Evolutionary conservation across 2,797 vertebrate genomes (phyloP), one percentile per base, ranked within the genome.

Genomic region (Anabacerthia variegaticeps): DNA sequence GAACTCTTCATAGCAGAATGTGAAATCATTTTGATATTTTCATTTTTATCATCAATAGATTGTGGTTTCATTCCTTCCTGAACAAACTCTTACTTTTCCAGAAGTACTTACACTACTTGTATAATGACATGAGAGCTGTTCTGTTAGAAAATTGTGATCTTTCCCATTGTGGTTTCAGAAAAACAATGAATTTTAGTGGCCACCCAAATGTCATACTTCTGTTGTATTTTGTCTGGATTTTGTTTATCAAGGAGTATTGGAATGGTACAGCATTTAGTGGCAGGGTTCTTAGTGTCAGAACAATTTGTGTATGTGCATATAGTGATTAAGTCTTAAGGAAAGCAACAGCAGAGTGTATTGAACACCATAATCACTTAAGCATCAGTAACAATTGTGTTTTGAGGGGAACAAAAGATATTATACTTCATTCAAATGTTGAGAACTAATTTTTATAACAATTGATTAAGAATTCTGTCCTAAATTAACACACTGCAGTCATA

Each of bases 21-120:
- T 71, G 36, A 89, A 83, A 74, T 68, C 12, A 10, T 78, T 85
- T 61, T 46, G 20, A 32, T 88, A 4, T 85, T 94, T 88, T 85
- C 30, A 39, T 80, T 83, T 36, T 86, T 86, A 14, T 77, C 21
- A 15, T 69, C 54, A 30, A 39, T 77, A 14, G 59, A 18, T 36
- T 74, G 26, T 66, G n/a, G n/a, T 76, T 87, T 80, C 21, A 28
- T 76, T 87, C 37, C 52, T 74, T 84, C 56, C 63, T 77, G 72
- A 67, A 18, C 28, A 85, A 93, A 78, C 8, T 62, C 51, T 65
- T 65, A 21, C 69, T 74, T 78, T 91, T 94, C 27, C 34, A 72
- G 44, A 74, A 44, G 46, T 79, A 37, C 24, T 65, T 72, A 49
- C 13, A 2, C 49, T 77, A 36, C n/a, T 26, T 1, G 2, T 43